phyloP scores from a whole-genome alignment of 2,888 invertebrate genomes.

The Oscheius myriophilus region DNA sequence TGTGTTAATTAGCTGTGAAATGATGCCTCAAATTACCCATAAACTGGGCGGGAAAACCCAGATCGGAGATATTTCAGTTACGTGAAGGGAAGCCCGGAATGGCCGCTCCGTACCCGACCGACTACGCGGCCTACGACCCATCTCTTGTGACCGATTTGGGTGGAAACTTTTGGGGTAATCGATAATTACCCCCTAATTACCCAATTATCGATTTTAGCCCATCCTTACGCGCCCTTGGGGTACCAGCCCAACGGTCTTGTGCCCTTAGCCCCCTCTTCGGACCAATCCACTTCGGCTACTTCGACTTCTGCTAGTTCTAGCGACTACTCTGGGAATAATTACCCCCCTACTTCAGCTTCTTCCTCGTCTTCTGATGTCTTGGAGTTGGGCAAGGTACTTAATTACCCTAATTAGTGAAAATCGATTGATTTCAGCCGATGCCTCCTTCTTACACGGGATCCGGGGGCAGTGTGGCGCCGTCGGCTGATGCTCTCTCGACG shows the following conservation, averaged over 20 bases:
- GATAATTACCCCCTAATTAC: too few relatives aligned
- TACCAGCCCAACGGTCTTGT: slow-evolving; percentile 21
- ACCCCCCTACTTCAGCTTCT: slow-evolving; percentile 7
- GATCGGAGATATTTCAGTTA: slow-evolving; percentile 10
- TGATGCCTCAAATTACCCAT: too few relatives aligned
- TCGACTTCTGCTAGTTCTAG: slow-evolving; percentile 11
- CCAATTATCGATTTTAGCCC: slow-evolving; percentile 22
- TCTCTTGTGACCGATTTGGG: slow-evolving; percentile 22
- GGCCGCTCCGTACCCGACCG: slow-evolving; percentile 17
- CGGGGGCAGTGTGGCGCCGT: slow-evolving; percentile 22
- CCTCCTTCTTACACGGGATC: slow-evolving; percentile 27
- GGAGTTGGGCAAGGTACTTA: slow-evolving; percentile 26
- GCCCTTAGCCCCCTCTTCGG: slow-evolving; percentile 8
- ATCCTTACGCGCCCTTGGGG: slow-evolving; percentile 23
- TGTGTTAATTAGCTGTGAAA: too few relatives aligned
- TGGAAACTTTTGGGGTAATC: slow-evolving; percentile 29
- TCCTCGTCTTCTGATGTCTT: slow-evolving; percentile 22
- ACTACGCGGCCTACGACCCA: slow-evolving; percentile 26
- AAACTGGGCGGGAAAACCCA: too few relatives aligned
- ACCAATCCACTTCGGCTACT: background rate
- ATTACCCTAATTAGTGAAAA: background rate
- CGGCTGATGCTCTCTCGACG: slow-evolving; percentile 24
- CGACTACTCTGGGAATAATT: slow-evolving; percentile 12
- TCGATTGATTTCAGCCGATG: background rate
- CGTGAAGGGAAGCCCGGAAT: slow-evolving; percentile 25